A percentile compares a stretch with the other conserved stretches of the same genome.
phyloP scores from a whole-genome alignment of 2,113 vertebrate species.

The Oxyruncus cristatus region DNA sequence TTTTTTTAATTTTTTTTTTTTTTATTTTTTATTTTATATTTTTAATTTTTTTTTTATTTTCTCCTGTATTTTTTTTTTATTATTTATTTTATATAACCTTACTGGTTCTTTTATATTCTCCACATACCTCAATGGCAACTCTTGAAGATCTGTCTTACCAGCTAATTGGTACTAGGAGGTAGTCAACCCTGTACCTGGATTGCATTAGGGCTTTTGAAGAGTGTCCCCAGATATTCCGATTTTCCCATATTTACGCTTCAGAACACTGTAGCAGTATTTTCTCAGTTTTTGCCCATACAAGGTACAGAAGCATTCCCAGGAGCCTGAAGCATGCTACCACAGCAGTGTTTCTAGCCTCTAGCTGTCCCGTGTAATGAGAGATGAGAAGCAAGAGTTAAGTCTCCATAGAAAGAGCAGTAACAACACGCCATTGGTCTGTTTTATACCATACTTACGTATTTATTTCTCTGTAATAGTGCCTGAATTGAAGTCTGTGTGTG shows the following conservation, averaged over 20 bases:
- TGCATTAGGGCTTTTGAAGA: neutral
- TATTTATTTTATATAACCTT: neutral
- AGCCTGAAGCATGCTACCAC: neutral
- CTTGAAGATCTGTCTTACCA: neutral
- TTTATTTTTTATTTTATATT: neutral
- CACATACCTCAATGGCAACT: neutral
- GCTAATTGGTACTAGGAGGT: neutral
- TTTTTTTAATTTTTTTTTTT: neutral
- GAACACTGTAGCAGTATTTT: neutral
- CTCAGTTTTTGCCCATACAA: neutral
- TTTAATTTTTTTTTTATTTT: neutral
- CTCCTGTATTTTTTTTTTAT: neutral
- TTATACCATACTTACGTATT: neutral
- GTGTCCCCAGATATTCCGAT: neutral
- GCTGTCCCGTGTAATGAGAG: constrained; percentile 29
- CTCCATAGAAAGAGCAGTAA: neutral
- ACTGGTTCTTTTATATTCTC: neutral
- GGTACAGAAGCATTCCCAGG: neutral
- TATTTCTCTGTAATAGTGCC: constrained; percentile 25
- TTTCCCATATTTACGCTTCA: neutral
- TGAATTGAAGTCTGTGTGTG: neutral
- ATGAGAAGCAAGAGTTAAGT: constrained; percentile 20
- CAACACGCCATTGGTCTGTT: constrained; percentile 1
- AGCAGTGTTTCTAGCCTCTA: constrained; percentile 5
- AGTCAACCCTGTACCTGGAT: neutral